These are phyloP conservation scores for Glyptemys insculpta DNA, from an alignment of 2,797 vertebrate genomes.

Conservation along the genomic window DNA sequence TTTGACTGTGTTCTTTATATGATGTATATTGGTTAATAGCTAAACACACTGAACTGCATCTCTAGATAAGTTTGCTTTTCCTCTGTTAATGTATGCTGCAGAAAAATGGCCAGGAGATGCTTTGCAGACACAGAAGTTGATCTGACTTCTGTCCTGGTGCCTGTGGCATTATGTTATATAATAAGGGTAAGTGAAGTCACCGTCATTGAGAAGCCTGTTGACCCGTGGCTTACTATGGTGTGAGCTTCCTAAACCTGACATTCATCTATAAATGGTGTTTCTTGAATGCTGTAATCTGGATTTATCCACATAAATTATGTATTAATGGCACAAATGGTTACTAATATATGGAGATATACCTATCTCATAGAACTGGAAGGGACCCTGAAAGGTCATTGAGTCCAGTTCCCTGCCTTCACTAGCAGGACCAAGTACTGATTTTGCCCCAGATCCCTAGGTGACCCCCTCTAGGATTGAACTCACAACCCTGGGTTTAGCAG, in stretches of 20 bases:
- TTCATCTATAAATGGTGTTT: neutral
- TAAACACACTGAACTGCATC: neutral
- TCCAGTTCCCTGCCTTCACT: no score
- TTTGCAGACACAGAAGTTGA: fast-evolving
- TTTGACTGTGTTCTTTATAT: neutral
- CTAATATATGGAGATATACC: no score
- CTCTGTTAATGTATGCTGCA: neutral
- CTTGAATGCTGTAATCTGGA: fast-evolving
- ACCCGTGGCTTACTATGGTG: neutral
- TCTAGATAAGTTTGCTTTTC: neutral
- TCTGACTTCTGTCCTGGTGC: neutral
- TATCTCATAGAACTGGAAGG: no score
- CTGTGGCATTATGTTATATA: neutral
- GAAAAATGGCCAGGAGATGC: neutral
- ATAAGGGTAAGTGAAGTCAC: neutral
- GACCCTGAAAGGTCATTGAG: no score
- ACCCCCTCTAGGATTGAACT: no score
- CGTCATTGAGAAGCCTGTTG: neutral
- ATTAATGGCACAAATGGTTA: neutral
- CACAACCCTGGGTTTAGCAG: no score
- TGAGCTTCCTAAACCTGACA: neutral
- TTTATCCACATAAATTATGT: neutral
- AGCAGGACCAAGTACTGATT: no score
- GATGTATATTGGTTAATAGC: neutral
- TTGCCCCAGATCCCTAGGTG: no score